Evolutionary conservation across 2,888 invertebrate species (phyloP), one percentile per base, ranked within the genome.

Genomic region (Ophraella communa): DNA sequence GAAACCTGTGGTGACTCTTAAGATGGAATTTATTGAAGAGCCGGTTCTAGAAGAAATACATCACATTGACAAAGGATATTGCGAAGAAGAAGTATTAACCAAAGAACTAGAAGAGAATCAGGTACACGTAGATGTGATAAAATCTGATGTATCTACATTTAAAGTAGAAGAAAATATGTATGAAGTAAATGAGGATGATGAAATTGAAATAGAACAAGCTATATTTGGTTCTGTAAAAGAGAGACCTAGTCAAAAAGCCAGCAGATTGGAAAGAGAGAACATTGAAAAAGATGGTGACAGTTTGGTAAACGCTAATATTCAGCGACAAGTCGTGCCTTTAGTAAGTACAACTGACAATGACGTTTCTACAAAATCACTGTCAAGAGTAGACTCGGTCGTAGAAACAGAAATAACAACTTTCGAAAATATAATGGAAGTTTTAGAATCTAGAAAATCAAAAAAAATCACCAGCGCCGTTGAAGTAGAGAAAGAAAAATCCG

Each of bases 141-240:
- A 27, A n/a, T 44, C 44, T 7, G 33, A 61, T 33, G 23, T 44
- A 30, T 17, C 10, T 7, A 24, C 18, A 4, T 17, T 14, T 14
- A 20, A 8, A 39, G 17, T 23, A 18, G 54, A 54, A 54, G 24
- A 33, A 27, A 45, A 30, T 42, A 56, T 67, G 35, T 30, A 62
- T 20, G 58, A 57, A 18, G 71, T 74, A 65, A 65, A 45, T 56
- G 56, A 65, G 1, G 61, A 55, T 30, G 56, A 65, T n/a, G 53
- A 53, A 42, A 49, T 73, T 33, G 81, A 81, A 59, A 68, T 83
- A 11, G 87, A 88, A 79, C 84, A 86, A 80, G 86, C 84, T 2
- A 86, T 88, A 69, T 88, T 88, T 76, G 88, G 88, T 45, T 88
- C 88, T 8, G 86, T 88, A 10, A 86, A 88, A 82, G 83, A 86